Conservation (phyloP, 2,797 vertebrate species). For the Antrozous pallidus region DNA sequence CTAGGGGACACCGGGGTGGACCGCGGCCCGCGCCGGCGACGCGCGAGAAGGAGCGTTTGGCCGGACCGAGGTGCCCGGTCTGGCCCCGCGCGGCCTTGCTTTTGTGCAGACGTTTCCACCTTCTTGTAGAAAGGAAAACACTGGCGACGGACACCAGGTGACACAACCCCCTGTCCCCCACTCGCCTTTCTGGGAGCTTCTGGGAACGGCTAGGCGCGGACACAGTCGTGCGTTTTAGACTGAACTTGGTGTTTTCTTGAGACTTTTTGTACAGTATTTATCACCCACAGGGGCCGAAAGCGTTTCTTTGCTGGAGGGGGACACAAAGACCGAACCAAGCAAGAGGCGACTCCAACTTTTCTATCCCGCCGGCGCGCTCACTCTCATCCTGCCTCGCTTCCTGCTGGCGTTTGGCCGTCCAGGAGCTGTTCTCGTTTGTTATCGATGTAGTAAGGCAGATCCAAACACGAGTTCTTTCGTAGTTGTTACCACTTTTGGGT, state of each 20-base stretch:
- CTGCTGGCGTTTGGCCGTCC: conserved; percentile 60
- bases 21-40: background rate
- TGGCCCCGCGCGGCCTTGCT: conserved; percentile 56
- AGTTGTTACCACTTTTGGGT: conserved; percentile 52
- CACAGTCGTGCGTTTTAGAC: conserved; percentile 83
- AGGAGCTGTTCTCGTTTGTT: conserved; percentile 71
- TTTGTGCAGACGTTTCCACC: conserved; percentile 93
- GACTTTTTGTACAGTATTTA: conserved; percentile 90
- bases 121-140: conserved; percentile 84
- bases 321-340: conserved; percentile 56
- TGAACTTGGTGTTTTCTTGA: conserved; percentile 87
- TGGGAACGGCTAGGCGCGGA: conserved; percentile 79
- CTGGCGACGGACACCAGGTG: conserved; percentile 36
- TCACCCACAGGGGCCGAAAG: conserved; percentile 76
- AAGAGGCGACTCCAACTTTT: conserved; percentile 83
- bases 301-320: conserved; percentile 82
- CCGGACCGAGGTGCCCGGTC: background rate
- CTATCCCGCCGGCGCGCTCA: conserved; percentile 56
- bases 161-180: background rate
- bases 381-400: conserved; percentile 60
- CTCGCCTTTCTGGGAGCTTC: conserved; percentile 77
- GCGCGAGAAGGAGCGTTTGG: background rate
- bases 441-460: conserved; percentile 72
- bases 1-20: conserved; percentile 65
- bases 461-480: conserved; percentile 73